These are phyloP conservation scores for Atrina japonica DNA, from an alignment of 2,888 invertebrate species.

Conservation along the genomic window DNA sequence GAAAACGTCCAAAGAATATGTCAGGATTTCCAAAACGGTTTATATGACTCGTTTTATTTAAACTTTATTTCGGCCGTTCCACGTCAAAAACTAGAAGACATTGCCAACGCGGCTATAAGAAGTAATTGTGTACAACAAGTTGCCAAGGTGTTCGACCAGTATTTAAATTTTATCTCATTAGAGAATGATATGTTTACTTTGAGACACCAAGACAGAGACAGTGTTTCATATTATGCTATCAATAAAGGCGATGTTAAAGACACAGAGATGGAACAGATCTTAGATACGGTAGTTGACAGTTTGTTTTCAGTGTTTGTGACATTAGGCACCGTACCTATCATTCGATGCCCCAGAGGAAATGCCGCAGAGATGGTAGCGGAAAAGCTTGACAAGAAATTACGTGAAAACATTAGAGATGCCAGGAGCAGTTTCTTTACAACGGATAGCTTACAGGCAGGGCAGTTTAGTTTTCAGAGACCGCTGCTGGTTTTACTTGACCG, in stretches of 20 bases:
- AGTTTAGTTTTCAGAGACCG: constrained; percentile 92
- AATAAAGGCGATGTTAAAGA: constrained; percentile 97
- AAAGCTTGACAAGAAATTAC: constrained; percentile 96
- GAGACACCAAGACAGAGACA: constrained; percentile 94
- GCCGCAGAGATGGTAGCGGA: constrained; percentile 99
- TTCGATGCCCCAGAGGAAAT: constrained; percentile 95
- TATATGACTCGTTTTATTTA: constrained; percentile 96
- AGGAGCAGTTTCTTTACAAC: constrained; percentile 94
- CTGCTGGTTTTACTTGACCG: constrained; percentile 95
- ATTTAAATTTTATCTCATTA: constrained; percentile 97
- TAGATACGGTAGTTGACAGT: constrained; percentile 97
- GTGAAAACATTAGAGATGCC: constrained; percentile 98
- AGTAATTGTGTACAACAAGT: constrained; percentile 95
- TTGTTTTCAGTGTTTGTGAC: constrained; percentile 99
- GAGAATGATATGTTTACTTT: constrained; percentile 98
- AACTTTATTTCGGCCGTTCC: constrained; percentile 95
- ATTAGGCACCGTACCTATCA: constrained; percentile 94
- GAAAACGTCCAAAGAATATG: constrained; percentile 97
- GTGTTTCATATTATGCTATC: constrained; percentile 95
- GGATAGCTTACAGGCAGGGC: constrained; percentile 83
- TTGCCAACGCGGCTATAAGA: constrained; percentile 95
- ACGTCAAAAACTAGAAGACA: constrained; percentile 94
- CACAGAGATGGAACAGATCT: constrained; percentile 95
- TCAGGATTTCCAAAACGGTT: constrained; percentile 87
- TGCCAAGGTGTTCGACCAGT: constrained; percentile 98